A percentile compares a stretch with the other conserved stretches of the same genome.
These are phyloP conservation scores for Sipunculus nudus DNA, from an alignment of 2,888 invertebrate species.

Conservation along the genomic window DNA sequence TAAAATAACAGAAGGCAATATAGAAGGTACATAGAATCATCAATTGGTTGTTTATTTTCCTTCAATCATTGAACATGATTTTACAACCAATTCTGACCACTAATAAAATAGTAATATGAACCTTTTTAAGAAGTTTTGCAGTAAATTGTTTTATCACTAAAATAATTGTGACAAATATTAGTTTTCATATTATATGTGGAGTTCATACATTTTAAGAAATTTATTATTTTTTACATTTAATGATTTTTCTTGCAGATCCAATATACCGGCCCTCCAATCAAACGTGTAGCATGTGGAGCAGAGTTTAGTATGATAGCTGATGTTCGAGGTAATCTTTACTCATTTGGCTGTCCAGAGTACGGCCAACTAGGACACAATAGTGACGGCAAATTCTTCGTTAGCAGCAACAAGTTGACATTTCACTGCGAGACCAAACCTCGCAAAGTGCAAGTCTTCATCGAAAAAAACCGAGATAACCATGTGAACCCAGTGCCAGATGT, in stretches of 20 bases:
- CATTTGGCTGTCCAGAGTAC: slow-evolving; percentile 92
- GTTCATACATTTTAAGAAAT: not conserved
- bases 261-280: slow-evolving; percentile 79
- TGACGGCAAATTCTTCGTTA: slow-evolving; percentile 93
- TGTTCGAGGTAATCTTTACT: slow-evolving; percentile 86
- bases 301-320: slow-evolving; percentile 93
- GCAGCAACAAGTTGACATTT: slow-evolving; percentile 86
- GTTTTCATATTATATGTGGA: too few species aligned
- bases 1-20: too few species aligned
- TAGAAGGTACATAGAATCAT: too few species aligned
- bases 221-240: not conserved
- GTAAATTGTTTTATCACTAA: too few species aligned
- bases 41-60: too few species aligned
- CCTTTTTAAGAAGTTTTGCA: too few species aligned
- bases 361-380: slow-evolving; percentile 94
- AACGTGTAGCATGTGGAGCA: slow-evolving; percentile 89
- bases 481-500: slow-evolving; percentile 82
- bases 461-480: slow-evolving; percentile 85
- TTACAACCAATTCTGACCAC: too few species aligned
- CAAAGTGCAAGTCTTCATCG: slow-evolving; percentile 84
- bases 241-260: slow-evolving; percentile 55
- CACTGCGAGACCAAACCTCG: slow-evolving; percentile 87
- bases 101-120: too few species aligned
- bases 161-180: too few species aligned
- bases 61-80: too few species aligned